Evolutionary conservation across 2,888 invertebrate species (phyloP), one percentile per base, ranked within the genome.

Genomic region (Lypha dubia): DNA sequence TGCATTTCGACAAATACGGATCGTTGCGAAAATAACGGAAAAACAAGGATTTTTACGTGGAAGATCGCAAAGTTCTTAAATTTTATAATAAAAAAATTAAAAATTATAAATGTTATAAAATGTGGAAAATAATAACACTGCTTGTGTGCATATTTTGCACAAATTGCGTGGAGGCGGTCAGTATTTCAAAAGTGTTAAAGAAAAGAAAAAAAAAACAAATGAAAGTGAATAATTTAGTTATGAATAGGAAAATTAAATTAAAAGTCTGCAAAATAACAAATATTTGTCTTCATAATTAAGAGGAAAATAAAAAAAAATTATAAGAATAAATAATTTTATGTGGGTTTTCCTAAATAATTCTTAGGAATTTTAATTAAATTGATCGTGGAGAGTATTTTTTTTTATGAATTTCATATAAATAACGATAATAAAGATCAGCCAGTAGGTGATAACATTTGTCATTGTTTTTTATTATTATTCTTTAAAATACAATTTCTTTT

Each of bases 391-490:
- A 35, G 38, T 73, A 15, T 79, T 56, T 71, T 56, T n/a, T 3
- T 32, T 9, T 65, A 35, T 63, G 17, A 56, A 76, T 56, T 38
- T 24, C 44, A 56, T 35, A 81, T 38, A 71, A 79, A 71, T 65
- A 70, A 63, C 24, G 75, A 76, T 82, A 82, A 82, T 82, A 77
- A 79, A 84, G 84, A 84, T 84, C 84, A 81, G 35, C 51, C 41
- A 74, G 24, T 73, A 74, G 68, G 46, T 81, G 81, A 84, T 84
- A 81, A 84, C 77, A 81, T 77, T 77, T 81, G 60, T 68, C 51
- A 73, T 6, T 24, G n/a, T 35, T 62, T 15, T 74, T 62, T 62
- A 15, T 60, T 38, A 38, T 17, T 41, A 46, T 46, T 49, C 49
- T 75, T 73, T 58, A 32, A 35, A 41, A 76, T 17, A 53, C 8